Conservation (phyloP, 2,113 vertebrate genomes). For the Larimichthys crocea region DNA sequence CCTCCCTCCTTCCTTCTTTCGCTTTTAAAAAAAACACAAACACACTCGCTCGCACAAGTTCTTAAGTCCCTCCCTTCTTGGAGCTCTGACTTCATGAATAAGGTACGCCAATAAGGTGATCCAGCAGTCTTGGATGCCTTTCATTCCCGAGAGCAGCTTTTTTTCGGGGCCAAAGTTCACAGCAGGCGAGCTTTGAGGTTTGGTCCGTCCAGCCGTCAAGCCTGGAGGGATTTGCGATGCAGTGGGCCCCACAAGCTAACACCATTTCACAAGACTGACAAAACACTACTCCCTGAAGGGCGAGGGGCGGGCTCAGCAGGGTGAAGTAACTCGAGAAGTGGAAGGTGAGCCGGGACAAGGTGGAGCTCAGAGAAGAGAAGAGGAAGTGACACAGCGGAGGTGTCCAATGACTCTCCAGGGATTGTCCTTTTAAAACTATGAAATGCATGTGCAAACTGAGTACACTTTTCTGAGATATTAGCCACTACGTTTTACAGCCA, state of each 20-base stretch:
- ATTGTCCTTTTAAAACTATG: conserved; percentile 44
- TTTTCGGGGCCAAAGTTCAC: conserved; percentile 83
- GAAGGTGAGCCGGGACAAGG: conserved; percentile 73
- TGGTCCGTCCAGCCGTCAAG: conserved; percentile 27
- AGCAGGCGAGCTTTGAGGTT: conserved; percentile 80
- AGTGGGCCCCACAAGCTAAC: conserved; percentile 29
- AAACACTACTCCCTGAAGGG: conserved; percentile 57
- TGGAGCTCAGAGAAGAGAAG: conserved; percentile 59
- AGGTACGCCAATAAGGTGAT: conserved; percentile 75
- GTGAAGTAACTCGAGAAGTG: conserved; percentile 75
- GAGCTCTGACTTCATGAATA: conserved; percentile 82
- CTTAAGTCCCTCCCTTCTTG: conserved; percentile 78
- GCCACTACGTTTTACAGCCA: not conserved
- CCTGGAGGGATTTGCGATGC: conserved; percentile 33
- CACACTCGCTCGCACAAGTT: conserved; percentile 13
- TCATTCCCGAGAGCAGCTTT: conserved; percentile 88
- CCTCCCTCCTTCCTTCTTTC: conserved; percentile 33
- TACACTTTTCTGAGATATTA: not conserved
- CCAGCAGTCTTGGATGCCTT: conserved; percentile 85
- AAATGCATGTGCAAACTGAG: conserved; percentile 7
- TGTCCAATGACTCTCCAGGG: conserved; percentile 64
- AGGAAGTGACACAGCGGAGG: conserved; percentile 79
- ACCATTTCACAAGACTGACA: conserved; percentile 49
- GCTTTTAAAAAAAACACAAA: conserved; percentile 79
- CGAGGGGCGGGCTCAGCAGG: conserved; percentile 31